Conservation (phyloP, 1,140 invertebrate genomes). For the Belonocnema kinseyi region DNA sequence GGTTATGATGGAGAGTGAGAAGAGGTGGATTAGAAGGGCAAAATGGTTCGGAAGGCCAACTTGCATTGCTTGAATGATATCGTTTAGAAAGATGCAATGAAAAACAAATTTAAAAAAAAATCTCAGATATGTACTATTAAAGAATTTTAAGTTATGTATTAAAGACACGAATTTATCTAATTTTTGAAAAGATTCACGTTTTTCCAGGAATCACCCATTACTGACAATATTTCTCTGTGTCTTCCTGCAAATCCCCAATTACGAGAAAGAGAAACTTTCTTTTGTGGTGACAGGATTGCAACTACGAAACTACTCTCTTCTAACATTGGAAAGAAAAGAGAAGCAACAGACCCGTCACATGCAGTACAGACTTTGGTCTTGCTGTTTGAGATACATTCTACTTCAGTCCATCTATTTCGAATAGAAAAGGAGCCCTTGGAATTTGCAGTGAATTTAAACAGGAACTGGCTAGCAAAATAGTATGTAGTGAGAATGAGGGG, state of each 20-base stretch:
- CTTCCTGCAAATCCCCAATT: not conserved
- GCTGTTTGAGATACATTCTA: slow-evolving; percentile 58
- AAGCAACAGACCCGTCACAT: slow-evolving; percentile 66
- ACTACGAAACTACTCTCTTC: slow-evolving; percentile 52
- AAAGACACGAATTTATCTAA: no score
- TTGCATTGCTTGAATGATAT: no score
- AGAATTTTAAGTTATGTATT: no score
- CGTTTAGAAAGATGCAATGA: no score
- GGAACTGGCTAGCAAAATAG: not conserved
- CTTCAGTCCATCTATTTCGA: slow-evolving; percentile 65
- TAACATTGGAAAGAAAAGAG: slow-evolving; percentile 62
- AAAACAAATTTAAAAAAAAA: no score
- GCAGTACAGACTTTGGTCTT: slow-evolving; percentile 60
- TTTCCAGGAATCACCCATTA: no score
- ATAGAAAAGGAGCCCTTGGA: slow-evolving; percentile 63
- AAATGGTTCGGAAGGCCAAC: no score
- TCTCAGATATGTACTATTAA: no score
- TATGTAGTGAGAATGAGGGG: not conserved
- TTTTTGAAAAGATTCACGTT: no score
- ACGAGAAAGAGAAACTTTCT: not conserved
- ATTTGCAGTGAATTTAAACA: slow-evolving; percentile 49
- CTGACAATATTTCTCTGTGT: not conserved
- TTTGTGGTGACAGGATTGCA: slow-evolving; percentile 15
- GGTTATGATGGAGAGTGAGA: no score
- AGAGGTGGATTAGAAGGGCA: no score